Base-by-base conservation (phyloP, 2,888 invertebrate genomes). In the Drosophila paucipuncta region DNA sequence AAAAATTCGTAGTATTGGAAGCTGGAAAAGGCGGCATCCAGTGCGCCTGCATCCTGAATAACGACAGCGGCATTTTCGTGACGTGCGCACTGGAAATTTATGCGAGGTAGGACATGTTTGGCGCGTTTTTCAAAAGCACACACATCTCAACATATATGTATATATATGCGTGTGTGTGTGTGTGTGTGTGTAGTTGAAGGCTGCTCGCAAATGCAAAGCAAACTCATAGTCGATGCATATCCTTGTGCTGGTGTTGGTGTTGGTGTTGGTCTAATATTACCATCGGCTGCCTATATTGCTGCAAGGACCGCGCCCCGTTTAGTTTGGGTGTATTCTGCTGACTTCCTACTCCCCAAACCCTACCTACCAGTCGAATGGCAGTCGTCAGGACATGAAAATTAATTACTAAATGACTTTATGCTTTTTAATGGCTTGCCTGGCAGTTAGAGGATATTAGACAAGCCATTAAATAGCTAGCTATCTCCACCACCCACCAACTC, bases 91-190 rank as follows among this genome's bases (percentile, higher is more conserved):
- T 91, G 91, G 88, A 89, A 91, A 87, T 76, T 64, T 72, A 72
- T 78, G 91, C 90, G 92, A 91, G 91, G 91, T 91, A 91, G 91
- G 91, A 89, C 91, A 91, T 91, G 91, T 91, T 91, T 91, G 91
- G 91, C 91, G 91, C 91, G 91, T 84, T 85, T 90, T 87, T 87
- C 81, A 76, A 74, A 80, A 61, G 76, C 65, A 71, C 54, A 75
- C 39, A 62, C 59, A 37, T 39, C 16, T 37, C 18, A 37, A 58
- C 31, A 57, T 16, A 57, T 5, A 57, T 5, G 16, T 3, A 22
- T 1, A 55, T 37, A 11, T 4, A 16, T 49, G 39, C 30, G 52
- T 60, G 31, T 69, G 57, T 60, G 65, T 72, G 52, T 35, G 47
- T 59, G 30, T 61, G 76, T 49, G 73, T 76, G 77, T 77, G 82